These are phyloP conservation scores for Eupithecia dodoneata DNA, from an alignment of 2,888 invertebrate species.

Conservation along the genomic window DNA sequence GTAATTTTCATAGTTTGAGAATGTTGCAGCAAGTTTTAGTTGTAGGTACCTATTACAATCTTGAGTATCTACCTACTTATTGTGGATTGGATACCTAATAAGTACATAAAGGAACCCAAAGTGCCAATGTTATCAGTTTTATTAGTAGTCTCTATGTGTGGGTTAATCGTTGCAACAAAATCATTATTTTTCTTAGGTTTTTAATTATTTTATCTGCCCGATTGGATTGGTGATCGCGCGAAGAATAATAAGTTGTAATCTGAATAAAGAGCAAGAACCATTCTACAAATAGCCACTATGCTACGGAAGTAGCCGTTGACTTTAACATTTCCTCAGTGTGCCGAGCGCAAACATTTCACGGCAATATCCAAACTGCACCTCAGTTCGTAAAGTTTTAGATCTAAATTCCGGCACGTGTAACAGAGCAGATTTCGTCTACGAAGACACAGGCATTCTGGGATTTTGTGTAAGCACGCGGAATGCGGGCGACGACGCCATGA, in stretches of 20 bases:
- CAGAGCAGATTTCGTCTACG: constrained; percentile 50
- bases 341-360: constrained; percentile 20
- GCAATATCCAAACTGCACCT: constrained; percentile 26
- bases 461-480: constrained; percentile 62
- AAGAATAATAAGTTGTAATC: too few species aligned
- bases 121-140: too few species aligned
- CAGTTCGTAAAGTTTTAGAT: constrained; percentile 32
- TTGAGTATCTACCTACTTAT: too few species aligned
- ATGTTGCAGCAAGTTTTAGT: background rate
- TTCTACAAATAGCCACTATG: background rate
- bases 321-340: constrained; percentile 6
- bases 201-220: too few species aligned
- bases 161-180: too few species aligned
- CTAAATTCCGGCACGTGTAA: constrained; percentile 51
- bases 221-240: background rate
- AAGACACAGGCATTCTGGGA: constrained; percentile 61
- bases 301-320: constrained; percentile 4
- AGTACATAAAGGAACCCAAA: too few species aligned
- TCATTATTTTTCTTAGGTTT: too few species aligned
- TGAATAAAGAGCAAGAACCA: background rate
- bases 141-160: too few species aligned
- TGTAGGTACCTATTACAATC: too few species aligned
- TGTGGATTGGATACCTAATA: too few species aligned
- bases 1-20: background rate
- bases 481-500: constrained; percentile 61